phyloP scores from a whole-genome alignment of 2,888 invertebrate genomes.

The Harpalus rubripes region DNA sequence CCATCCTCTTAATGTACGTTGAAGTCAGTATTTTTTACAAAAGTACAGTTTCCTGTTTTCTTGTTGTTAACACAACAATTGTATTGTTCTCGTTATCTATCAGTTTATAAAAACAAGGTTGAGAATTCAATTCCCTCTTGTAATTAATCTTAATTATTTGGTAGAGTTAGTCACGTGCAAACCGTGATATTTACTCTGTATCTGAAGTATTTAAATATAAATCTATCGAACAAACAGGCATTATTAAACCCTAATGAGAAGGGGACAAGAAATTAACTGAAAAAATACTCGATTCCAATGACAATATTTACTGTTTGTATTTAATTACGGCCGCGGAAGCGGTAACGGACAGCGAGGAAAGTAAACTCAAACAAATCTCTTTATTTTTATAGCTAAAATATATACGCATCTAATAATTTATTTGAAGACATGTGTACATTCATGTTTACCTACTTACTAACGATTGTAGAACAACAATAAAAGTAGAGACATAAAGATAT shows the following conservation, averaged over 20 bases:
- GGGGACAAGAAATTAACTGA: not conserved
- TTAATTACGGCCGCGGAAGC: not conserved
- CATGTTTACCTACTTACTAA: too few species aligned
- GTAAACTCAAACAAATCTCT: not conserved
- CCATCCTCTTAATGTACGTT: not conserved
- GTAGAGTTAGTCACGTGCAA: conserved; percentile 13
- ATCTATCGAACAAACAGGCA: not conserved
- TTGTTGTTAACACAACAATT: conserved; percentile 39
- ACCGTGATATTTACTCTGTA: conserved; percentile 11
- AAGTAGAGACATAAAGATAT: not conserved
- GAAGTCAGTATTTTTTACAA: conserved; percentile 11
- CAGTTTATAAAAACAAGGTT: conserved; percentile 16
- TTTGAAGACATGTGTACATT: too few species aligned
- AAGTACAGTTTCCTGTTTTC: conserved; percentile 40
- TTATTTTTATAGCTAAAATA: not conserved
- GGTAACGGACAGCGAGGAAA: not conserved
- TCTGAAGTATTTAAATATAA: not conserved
- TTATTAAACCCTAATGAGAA: not conserved
- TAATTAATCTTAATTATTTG: conserved; percentile 57
- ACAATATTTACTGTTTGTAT: not conserved
- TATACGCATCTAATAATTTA: not conserved
- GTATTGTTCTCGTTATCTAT: conserved; percentile 50
- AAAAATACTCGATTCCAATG: not conserved
- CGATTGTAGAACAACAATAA: too few species aligned
- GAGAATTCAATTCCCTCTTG: conserved; percentile 37